Percentiles rank a stretch among this genome's conserved stretches.
Conservation (phyloP, 2,113 vertebrate species). For the Symphodus melops region DNA sequence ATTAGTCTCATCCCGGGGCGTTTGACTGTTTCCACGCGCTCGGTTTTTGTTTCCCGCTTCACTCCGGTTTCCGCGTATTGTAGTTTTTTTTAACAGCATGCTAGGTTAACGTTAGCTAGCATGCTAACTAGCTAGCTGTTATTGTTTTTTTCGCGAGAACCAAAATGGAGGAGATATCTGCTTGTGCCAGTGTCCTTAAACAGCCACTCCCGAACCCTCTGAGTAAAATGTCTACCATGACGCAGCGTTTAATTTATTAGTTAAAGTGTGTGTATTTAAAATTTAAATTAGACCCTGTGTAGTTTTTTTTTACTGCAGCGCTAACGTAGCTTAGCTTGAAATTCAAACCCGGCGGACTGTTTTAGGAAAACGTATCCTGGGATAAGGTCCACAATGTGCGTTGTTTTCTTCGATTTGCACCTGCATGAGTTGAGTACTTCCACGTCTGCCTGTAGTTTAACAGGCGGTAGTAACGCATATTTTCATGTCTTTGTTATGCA, state of each 20-base stretch:
- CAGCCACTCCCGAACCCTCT: slow-evolving; percentile 74
- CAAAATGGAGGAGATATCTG: slow-evolving; percentile 79
- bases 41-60: fast-evolving
- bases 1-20: neutral
- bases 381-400: neutral
- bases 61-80: neutral
- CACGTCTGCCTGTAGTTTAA: neutral
- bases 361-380: slow-evolving; percentile 25
- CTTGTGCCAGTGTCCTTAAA: slow-evolving; percentile 66
- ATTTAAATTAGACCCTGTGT: neutral
- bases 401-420: neutral
- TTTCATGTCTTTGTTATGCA: slow-evolving; percentile 31
- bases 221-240: slow-evolving; percentile 23
- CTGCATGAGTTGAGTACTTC: no score
- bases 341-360: slow-evolving; percentile 23
- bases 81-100: slow-evolving; percentile 25
- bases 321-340: slow-evolving; percentile 47
- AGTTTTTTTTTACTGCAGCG: neutral
- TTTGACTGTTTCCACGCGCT: neutral
- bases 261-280: neutral
- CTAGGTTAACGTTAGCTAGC: slow-evolving; percentile 71
- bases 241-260: neutral
- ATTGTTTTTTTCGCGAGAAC: slow-evolving; percentile 80
- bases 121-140: slow-evolving; percentile 76
- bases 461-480: neutral